phyloP scores from a whole-genome alignment of 2,113 vertebrate species.

The Tor tambroides region DNA sequence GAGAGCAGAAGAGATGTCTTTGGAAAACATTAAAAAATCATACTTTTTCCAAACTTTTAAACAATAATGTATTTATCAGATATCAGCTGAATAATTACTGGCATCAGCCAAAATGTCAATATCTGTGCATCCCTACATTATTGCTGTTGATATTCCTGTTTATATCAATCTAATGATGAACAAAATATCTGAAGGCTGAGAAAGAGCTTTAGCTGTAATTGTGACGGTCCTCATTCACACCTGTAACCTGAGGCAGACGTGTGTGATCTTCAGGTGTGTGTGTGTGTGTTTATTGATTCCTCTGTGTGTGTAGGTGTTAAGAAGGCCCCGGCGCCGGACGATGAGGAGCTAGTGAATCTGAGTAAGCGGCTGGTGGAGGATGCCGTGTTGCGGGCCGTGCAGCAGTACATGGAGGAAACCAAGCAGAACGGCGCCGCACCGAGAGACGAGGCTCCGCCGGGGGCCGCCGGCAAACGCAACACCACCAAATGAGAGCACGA shows the following conservation, averaged over 20 bases:
- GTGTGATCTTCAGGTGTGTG: neutral
- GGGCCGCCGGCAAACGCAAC: slow-evolving; percentile 68
- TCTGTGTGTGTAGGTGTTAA: slow-evolving; percentile 84
- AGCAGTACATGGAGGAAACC: slow-evolving; percentile 88
- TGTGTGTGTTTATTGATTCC: neutral
- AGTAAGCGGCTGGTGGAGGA: slow-evolving; percentile 90
- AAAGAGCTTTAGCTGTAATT: neutral
- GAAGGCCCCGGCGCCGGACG: slow-evolving; percentile 79
- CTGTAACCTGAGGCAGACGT: neutral
- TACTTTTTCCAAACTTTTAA: neutral
- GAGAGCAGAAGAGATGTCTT: neutral
- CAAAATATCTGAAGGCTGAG: neutral
- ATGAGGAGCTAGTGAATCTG: slow-evolving; percentile 86
- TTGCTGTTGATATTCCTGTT: neutral
- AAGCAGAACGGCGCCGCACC: slow-evolving; percentile 79
- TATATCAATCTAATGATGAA: neutral
- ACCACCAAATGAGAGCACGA: slow-evolving; percentile 50
- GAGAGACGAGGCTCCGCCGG: slow-evolving; percentile 71
- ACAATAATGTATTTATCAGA: neutral
- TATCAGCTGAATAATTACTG: neutral
- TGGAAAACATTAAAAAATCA: neutral
- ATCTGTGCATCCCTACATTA: slow-evolving; percentile 25
- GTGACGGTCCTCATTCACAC: neutral
- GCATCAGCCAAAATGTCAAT: neutral
- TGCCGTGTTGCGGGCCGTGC: slow-evolving; percentile 85